These are phyloP conservation scores for Diploscapter pachys DNA, from an alignment of 1,140 invertebrate species.

Conservation along the genomic window DNA sequence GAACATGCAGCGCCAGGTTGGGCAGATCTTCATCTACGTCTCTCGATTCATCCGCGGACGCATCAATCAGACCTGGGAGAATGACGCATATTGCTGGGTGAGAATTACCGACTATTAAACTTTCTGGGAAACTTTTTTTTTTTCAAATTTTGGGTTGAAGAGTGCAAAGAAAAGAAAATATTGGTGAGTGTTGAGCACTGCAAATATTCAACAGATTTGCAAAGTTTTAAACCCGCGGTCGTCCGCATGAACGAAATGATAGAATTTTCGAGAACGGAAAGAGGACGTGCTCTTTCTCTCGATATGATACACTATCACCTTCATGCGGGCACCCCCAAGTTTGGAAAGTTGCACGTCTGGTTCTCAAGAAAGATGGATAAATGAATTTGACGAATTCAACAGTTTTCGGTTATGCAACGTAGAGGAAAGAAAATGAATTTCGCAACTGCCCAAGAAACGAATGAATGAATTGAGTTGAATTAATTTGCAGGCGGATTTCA, in stretches of 20 bases:
- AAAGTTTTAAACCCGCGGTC: not conserved
- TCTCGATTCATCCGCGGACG: constrained; percentile 22
- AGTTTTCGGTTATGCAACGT: not conserved
- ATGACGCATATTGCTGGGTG: constrained; percentile 27
- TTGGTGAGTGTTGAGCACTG: not conserved
- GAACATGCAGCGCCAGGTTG: constrained; percentile 17
- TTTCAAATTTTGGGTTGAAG: constrained; percentile 17
- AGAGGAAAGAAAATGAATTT: not conserved
- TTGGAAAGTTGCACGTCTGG: not conserved
- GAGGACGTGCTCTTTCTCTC: not conserved
- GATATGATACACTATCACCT: not conserved
- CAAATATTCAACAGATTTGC: not conserved
- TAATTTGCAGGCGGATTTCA: constrained; percentile 22
- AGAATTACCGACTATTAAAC: constrained; percentile 15
- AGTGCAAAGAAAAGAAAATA: constrained; percentile 14
- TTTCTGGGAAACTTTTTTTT: not conserved
- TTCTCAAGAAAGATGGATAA: not conserved
- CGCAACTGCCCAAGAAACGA: not conserved
- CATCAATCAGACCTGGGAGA: constrained; percentile 25
- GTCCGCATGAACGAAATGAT: not conserved
- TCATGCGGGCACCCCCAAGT: not conserved
- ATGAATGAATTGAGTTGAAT: not conserved
- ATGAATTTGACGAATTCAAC: not conserved
- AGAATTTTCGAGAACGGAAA: not conserved
- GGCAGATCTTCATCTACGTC: constrained; percentile 29